phyloP scores from a whole-genome alignment of 2,888 invertebrate species.

The Scrobipalpa costella region DNA sequence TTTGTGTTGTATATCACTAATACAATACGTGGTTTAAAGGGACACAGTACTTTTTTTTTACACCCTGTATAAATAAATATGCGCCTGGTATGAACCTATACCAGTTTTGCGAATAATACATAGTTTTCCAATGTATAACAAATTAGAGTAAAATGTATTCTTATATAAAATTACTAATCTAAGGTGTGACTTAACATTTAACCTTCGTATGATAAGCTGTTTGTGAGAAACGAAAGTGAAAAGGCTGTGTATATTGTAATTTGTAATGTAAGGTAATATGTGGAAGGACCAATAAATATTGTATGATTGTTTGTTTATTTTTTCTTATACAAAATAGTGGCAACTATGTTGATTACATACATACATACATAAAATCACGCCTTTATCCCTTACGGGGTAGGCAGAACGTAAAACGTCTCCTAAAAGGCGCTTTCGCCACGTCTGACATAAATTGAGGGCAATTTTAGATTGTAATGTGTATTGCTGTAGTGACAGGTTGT shows the following conservation, averaged over 20 bases:
- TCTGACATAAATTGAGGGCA: no score
- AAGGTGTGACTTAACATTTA: not conserved
- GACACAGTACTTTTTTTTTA: no score
- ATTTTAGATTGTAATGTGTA: no score
- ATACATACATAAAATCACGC: no score
- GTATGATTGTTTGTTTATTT: constrained; percentile 15
- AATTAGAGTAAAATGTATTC: not conserved
- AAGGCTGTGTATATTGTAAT: constrained; percentile 53
- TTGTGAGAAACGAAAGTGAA: constrained; percentile 41
- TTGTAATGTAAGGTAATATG: constrained; percentile 40
- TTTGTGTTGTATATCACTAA: no score
- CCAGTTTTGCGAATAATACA: not conserved
- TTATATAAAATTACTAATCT: not conserved
- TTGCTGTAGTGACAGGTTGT: no score
- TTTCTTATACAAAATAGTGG: not conserved
- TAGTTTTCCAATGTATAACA: not conserved
- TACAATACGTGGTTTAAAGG: no score
- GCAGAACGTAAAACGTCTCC: no score
- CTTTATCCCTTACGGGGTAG: no score
- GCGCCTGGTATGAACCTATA: not conserved
- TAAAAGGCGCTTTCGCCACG: no score
- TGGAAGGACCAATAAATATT: constrained; percentile 40
- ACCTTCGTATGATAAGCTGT: not conserved
- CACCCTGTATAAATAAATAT: no score
- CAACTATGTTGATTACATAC: no score